These are phyloP conservation scores for Labeo calbasu DNA, from an alignment of 2,797 vertebrate species.

Conservation along the genomic window DNA sequence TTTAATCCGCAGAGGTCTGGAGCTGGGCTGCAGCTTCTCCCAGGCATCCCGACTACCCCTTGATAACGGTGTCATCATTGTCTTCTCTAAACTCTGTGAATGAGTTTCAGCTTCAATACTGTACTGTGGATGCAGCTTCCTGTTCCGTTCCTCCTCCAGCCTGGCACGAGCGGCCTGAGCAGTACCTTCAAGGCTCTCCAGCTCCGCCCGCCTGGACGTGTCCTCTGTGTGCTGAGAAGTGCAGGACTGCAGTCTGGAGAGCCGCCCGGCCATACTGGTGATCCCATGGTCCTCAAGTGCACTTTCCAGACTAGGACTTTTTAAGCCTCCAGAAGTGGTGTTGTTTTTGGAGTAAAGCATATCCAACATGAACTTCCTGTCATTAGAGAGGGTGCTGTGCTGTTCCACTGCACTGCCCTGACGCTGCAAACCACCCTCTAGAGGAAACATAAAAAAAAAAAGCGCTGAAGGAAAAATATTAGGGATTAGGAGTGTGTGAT, in stretches of 20 bases:
- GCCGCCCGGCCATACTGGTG: slow-evolving; percentile 56
- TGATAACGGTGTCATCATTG: slow-evolving; percentile 75
- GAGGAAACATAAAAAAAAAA: slow-evolving; percentile 44
- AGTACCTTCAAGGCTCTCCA: slow-evolving; percentile 68
- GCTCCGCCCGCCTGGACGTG: slow-evolving; percentile 70
- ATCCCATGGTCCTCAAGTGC: slow-evolving; percentile 38
- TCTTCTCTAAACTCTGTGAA: slow-evolving; percentile 76
- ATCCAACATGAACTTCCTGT: slow-evolving; percentile 80
- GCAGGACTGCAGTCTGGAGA: slow-evolving; percentile 51
- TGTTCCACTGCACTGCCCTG: slow-evolving; percentile 66
- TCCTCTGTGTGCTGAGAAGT: slow-evolving; percentile 49
- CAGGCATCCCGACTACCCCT: slow-evolving; percentile 71
- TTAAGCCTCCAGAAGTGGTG: slow-evolving; percentile 31
- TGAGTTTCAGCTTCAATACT: slow-evolving; percentile 82
- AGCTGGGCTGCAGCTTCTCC: slow-evolving; percentile 75
- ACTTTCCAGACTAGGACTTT: slow-evolving; percentile 46
- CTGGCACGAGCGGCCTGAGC: slow-evolving; percentile 71
- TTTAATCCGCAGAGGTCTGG: slow-evolving; percentile 84
- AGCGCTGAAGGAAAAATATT: neutral
- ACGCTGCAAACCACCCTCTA: slow-evolving; percentile 59
- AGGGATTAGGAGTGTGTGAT: neutral
- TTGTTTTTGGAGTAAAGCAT: slow-evolving; percentile 80
- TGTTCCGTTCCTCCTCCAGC: slow-evolving; percentile 70
- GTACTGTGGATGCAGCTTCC: slow-evolving; percentile 73
- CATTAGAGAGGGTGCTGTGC: slow-evolving; percentile 73